A percentile compares a stretch with the other conserved stretches of the same genome.
phyloP scores from a whole-genome alignment of 1,140 invertebrate genomes.

The Penaeus chinensis region DNA sequence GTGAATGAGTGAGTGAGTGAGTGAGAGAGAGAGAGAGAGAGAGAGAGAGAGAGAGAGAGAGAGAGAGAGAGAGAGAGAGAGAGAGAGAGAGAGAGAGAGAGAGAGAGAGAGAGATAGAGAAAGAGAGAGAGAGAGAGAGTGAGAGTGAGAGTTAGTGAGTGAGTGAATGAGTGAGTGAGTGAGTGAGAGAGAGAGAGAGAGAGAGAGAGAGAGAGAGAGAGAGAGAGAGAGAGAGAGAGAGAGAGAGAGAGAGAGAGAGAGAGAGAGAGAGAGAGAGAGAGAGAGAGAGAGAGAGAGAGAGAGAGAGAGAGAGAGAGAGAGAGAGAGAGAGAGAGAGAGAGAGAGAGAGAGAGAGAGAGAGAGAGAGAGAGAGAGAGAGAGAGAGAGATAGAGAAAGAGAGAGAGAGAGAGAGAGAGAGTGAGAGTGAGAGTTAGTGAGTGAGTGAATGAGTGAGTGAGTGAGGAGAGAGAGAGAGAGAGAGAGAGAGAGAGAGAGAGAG shows the following conservation, averaged over 20 bases:
- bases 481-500: too few relatives aligned
- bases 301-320: not conserved
- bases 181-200: not conserved
- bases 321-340: not conserved
- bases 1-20: too few relatives aligned
- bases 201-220: not conserved
- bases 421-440: too few relatives aligned
- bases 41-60: too few relatives aligned
- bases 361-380: too few relatives aligned
- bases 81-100: not conserved
- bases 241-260: not conserved
- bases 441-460: too few relatives aligned
- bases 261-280: not conserved
- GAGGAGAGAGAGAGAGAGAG: too few relatives aligned
- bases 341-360: not conserved
- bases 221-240: slow-evolving; percentile 2
- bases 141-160: not conserved
- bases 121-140: not conserved
- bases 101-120: not conserved
- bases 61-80: too few relatives aligned
- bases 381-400: too few relatives aligned
- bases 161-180: not conserved
- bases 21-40: too few relatives aligned
- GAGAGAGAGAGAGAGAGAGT: too few relatives aligned
- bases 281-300: not conserved